Evolutionary conservation across 2,797 vertebrate species (phyloP).

Genomic region (Diplodus puntazzo): DNA sequence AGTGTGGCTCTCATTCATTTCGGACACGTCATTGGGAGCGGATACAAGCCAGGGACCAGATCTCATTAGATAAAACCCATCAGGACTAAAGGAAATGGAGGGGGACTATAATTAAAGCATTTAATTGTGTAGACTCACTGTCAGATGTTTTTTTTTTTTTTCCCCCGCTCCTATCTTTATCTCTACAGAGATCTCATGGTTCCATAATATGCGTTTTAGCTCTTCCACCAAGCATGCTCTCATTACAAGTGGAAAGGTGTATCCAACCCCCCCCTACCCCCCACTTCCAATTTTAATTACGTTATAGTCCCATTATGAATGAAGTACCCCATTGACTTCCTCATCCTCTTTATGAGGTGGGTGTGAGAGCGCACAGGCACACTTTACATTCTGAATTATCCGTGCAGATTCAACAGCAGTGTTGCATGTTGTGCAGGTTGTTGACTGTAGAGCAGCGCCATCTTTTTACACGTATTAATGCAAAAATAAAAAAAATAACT

Average conservation of each 20-base stretch:
- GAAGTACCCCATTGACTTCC: slow-evolving; percentile 85
- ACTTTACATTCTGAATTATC: slow-evolving; percentile 78
- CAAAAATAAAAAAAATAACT: slow-evolving; percentile 1
- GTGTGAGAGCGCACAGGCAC: slow-evolving; percentile 71
- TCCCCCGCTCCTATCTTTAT: slow-evolving; percentile 84
- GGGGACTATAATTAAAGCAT: slow-evolving; percentile 99
- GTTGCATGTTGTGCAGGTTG: slow-evolving; percentile 20
- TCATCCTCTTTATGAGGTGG: slow-evolving; percentile 74
- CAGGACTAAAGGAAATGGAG: slow-evolving; percentile 99
- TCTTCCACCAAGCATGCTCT: slow-evolving; percentile 82
- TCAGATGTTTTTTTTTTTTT: slow-evolving; percentile 83
- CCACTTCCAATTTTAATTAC: slow-evolving; percentile 84
- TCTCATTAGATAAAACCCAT: slow-evolving; percentile 99
- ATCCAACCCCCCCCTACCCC: slow-evolving; percentile 58
- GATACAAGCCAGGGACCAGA: slow-evolving; percentile 99
- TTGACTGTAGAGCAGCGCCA: slow-evolving; percentile 19
- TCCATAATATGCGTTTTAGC: slow-evolving; percentile 86
- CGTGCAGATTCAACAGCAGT: slow-evolving; percentile 56
- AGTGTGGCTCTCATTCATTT: slow-evolving; percentile 99
- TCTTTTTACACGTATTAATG: slow-evolving; percentile 24
- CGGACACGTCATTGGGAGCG: slow-evolving; percentile 98
- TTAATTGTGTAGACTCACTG: slow-evolving; percentile 99
- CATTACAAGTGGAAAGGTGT: slow-evolving; percentile 85
- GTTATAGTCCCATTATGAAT: slow-evolving; percentile 81
- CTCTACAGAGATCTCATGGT: slow-evolving; percentile 91